phyloP scores from a whole-genome alignment of 2,113 vertebrate genomes.

The Corythoichthys intestinalis region DNA sequence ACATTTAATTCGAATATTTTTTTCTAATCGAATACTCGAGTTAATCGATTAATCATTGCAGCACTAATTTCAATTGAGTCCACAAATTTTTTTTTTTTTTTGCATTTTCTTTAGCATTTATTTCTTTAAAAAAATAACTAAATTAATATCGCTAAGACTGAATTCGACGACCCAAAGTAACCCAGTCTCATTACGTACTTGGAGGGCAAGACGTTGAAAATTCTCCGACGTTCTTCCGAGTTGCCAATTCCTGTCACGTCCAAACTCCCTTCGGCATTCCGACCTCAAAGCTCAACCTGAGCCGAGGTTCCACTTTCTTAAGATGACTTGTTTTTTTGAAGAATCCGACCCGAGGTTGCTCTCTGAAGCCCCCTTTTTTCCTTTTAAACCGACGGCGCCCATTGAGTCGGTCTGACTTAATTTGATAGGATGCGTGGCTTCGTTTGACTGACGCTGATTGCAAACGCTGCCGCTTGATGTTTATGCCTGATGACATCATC shows the following conservation, averaged over 20 bases:
- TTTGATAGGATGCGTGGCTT: constrained; percentile 33
- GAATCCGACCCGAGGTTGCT: constrained; percentile 38
- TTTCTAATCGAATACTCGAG: too few relatives aligned
- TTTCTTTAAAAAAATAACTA: too few relatives aligned
- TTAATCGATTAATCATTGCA: too few relatives aligned
- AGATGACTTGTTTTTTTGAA: constrained; percentile 27
- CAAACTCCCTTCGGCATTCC: constrained; percentile 51
- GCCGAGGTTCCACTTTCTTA: constrained; percentile 43
- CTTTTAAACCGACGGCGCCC: constrained; percentile 14
- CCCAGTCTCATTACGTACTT: background rate
- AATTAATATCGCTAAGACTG: too few relatives aligned
- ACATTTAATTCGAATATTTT: too few relatives aligned
- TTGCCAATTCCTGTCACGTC: constrained; percentile 37
- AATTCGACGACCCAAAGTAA: background rate
- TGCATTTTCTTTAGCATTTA: too few relatives aligned
- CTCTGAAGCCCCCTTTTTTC: constrained; percentile 15
- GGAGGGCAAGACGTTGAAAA: background rate
- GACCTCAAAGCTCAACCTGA: constrained; percentile 22
- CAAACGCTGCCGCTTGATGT: constrained; percentile 56
- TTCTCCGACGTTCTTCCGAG: background rate
- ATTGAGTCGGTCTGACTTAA: constrained; percentile 10
- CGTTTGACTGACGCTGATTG: constrained; percentile 55
- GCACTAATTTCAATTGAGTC: too few relatives aligned
- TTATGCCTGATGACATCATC: constrained; percentile 56
- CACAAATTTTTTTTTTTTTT: too few relatives aligned